These are phyloP conservation scores for Lerista edwardsae DNA, from an alignment of 2,797 vertebrate genomes.

Conservation along the genomic window DNA sequence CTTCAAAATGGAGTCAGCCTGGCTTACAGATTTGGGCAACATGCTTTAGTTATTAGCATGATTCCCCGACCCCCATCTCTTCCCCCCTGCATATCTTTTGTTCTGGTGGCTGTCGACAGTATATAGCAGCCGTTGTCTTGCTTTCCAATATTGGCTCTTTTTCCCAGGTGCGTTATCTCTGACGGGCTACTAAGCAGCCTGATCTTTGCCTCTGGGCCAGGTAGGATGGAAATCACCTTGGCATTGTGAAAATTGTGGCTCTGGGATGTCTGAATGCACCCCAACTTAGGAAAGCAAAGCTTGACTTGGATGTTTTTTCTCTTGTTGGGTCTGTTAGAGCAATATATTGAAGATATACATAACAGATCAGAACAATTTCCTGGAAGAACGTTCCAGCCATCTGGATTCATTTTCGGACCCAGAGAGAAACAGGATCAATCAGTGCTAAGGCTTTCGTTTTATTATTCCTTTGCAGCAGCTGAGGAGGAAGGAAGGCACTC, in stretches of 20 bases:
- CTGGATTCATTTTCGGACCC: constrained; percentile 37
- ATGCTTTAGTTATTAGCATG: not conserved
- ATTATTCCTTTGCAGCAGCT: constrained; percentile 29
- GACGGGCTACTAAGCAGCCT: not conserved
- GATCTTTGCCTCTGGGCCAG: not conserved
- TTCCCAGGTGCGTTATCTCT: not conserved
- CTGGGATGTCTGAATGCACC: not conserved
- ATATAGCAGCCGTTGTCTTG: not conserved
- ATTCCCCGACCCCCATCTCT: too few species aligned
- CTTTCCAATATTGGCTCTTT: not conserved
- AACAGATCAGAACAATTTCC: constrained; percentile 28
- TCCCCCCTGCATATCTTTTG: too few species aligned
- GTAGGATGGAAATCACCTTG: not conserved
- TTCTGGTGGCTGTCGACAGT: too few species aligned
- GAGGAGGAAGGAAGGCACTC: constrained; percentile 24
- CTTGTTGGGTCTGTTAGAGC: not conserved
- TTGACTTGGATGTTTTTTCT: not conserved
- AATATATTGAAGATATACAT: constrained; percentile 6
- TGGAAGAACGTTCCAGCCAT: constrained; percentile 27
- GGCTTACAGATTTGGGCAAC: not conserved
- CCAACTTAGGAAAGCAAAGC: not conserved
- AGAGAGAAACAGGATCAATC: constrained; percentile 26
- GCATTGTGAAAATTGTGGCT: not conserved
- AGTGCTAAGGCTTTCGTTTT: constrained; percentile 28
- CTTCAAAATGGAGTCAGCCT: too few species aligned